These are phyloP conservation scores for Terrapene triunguis DNA, from an alignment of 2,113 vertebrate species.

Conservation along the genomic window DNA sequence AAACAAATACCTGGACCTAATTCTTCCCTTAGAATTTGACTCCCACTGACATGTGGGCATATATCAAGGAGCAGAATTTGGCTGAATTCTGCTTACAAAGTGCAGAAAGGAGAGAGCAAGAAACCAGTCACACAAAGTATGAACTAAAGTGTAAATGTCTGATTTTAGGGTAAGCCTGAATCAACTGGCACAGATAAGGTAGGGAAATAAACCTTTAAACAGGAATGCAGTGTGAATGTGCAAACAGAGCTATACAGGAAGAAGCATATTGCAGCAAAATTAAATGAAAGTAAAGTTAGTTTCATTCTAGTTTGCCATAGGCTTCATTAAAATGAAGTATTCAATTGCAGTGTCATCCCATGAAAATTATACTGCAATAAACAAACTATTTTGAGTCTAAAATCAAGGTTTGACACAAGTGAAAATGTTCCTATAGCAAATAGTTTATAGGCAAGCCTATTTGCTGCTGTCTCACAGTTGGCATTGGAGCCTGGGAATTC, in stretches of 20 bases:
- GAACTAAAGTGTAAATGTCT: background rate
- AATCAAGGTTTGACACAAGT: conserved; percentile 48
- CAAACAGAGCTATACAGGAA: conserved; percentile 41
- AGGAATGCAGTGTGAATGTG: conserved; percentile 34
- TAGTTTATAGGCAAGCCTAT: background rate
- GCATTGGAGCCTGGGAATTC: background rate
- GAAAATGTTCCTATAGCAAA: conserved; percentile 22
- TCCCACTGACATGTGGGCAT: background rate
- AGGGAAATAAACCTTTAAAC: conserved; percentile 64
- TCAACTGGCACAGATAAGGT: conserved; percentile 66
- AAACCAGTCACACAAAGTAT: conserved; percentile 28
- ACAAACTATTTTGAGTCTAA: conserved; percentile 33
- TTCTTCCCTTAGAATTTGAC: too few relatives aligned
- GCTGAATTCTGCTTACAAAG: conserved; percentile 28
- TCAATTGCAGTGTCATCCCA: conserved; percentile 52
- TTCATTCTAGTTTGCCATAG: conserved; percentile 59
- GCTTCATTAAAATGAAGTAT: conserved; percentile 61
- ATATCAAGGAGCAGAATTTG: conserved; percentile 32
- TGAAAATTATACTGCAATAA: conserved; percentile 41
- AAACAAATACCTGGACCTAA: background rate
- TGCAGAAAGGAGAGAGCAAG: background rate
- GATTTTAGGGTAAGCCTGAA: conserved; percentile 60
- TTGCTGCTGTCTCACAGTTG: background rate
- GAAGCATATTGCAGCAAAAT: conserved; percentile 50
- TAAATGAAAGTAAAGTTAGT: conserved; percentile 44